These are phyloP conservation scores for Thalassophryne amazonica DNA, from an alignment of 2,797 vertebrate genomes.

Conservation along the genomic window DNA sequence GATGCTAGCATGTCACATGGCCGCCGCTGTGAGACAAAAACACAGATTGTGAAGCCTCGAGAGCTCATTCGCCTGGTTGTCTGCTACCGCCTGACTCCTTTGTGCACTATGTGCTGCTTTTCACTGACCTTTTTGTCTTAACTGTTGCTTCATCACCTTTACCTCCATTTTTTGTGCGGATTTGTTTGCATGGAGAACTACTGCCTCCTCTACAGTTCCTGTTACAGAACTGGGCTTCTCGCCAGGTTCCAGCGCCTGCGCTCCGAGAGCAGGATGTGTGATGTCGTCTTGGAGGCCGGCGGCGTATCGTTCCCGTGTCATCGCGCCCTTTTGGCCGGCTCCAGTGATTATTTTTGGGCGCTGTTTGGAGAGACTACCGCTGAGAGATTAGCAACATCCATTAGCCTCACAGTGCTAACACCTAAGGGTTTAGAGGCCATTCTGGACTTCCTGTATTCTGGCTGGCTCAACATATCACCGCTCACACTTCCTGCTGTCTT, in stretches of 20 bases:
- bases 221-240: constrained; percentile 82
- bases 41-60: constrained; percentile 38
- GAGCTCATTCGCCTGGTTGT: neutral
- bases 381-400: constrained; percentile 79
- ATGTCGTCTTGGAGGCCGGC: constrained; percentile 86
- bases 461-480: constrained; percentile 87
- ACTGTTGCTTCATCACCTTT: neutral
- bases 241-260: constrained; percentile 87
- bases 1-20: constrained; percentile 40
- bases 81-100: neutral
- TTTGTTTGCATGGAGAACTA: constrained; percentile 84
- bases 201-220: constrained; percentile 89
- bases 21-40: constrained; percentile 30
- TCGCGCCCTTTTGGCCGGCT: constrained; percentile 88
- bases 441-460: constrained; percentile 94
- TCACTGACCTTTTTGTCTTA: neutral
- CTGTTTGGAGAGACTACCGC: constrained; percentile 89
- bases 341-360: constrained; percentile 94
- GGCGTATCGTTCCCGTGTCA: constrained; percentile 89
- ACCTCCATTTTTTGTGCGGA: neutral
- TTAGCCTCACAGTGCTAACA: constrained; percentile 84
- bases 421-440: constrained; percentile 82
- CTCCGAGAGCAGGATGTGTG: constrained; percentile 85
- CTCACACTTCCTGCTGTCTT: constrained; percentile 82
- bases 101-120: neutral